Conservation (phyloP, 1,140 invertebrate species). For the Paralvinella palmiformis region DNA sequence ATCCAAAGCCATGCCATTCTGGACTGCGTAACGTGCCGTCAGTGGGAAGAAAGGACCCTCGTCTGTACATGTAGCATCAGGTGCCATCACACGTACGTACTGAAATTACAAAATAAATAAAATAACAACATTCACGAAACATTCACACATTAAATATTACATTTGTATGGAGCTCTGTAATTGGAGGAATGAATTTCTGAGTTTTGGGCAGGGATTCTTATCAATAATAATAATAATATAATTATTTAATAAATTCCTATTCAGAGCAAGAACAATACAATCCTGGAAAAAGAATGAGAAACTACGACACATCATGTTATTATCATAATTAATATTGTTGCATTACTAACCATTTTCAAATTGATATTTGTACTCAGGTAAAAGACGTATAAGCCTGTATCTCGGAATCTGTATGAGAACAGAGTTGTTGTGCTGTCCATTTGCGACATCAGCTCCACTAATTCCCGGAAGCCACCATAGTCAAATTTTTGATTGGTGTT, state of each 20-base stretch:
- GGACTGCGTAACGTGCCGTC: constrained; percentile 32
- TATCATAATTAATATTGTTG: not conserved
- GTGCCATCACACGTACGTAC: constrained; percentile 42
- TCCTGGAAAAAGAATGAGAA: too few species aligned
- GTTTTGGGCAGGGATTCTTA: too few species aligned
- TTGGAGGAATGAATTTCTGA: too few species aligned
- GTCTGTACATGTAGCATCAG: constrained; percentile 34
- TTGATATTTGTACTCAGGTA: constrained; percentile 37
- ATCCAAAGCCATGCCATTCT: constrained; percentile 35
- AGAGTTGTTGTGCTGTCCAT: constrained; percentile 32
- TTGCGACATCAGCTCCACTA: constrained; percentile 33
- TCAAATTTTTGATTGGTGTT: constrained; percentile 45
- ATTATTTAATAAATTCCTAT: too few species aligned
- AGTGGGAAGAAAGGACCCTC: constrained; percentile 43
- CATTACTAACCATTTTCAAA: constrained; percentile 41
- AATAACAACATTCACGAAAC: too few species aligned
- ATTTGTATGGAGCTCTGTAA: too few species aligned
- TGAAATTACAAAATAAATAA: too few species aligned
- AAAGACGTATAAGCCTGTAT: constrained; percentile 42
- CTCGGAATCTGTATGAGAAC: constrained; percentile 42
- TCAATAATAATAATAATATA: too few species aligned
- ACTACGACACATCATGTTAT: too few species aligned
- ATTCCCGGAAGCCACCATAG: constrained; percentile 40
- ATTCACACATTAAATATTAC: too few species aligned
- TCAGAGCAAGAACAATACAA: too few species aligned